Evolutionary conservation across 2,888 invertebrate genomes (phyloP).

Genomic region (Ariolimax columbianus): DNA sequence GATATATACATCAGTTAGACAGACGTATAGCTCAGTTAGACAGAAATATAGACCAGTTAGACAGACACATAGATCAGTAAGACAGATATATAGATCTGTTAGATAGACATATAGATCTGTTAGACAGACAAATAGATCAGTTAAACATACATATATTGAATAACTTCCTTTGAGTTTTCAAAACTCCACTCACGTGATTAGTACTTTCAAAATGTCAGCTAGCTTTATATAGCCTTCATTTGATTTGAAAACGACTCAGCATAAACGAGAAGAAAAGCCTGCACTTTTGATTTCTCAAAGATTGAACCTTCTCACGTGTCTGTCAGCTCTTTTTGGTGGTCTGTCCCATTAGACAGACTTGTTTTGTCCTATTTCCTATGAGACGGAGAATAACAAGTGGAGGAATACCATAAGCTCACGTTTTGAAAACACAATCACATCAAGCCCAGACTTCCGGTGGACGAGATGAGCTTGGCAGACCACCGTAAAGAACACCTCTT

Average conservation of each 20-base stretch:
- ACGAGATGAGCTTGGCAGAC: neutral
- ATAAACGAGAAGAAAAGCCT: neutral
- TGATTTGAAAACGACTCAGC: neutral
- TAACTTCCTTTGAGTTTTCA: neutral
- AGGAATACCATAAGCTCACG: neutral
- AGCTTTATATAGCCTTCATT: neutral
- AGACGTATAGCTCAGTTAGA: too few species aligned
- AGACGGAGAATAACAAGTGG: neutral
- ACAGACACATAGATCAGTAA: too few species aligned
- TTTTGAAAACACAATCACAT: constrained; percentile 17
- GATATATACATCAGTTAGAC: too few species aligned
- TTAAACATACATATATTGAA: neutral
- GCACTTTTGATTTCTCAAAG: neutral
- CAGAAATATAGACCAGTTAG: too few species aligned
- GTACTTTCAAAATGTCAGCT: neutral
- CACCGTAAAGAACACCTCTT: neutral
- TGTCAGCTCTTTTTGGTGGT: neutral
- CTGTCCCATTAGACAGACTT: neutral
- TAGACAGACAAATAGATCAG: too few species aligned
- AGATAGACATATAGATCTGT: neutral
- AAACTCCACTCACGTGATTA: neutral
- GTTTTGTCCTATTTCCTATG: neutral
- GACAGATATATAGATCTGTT: neutral
- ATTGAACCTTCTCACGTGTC: neutral
- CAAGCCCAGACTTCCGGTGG: neutral